Conservation (phyloP, 1,140 invertebrate species). For the Orchesella cincta region DNA sequence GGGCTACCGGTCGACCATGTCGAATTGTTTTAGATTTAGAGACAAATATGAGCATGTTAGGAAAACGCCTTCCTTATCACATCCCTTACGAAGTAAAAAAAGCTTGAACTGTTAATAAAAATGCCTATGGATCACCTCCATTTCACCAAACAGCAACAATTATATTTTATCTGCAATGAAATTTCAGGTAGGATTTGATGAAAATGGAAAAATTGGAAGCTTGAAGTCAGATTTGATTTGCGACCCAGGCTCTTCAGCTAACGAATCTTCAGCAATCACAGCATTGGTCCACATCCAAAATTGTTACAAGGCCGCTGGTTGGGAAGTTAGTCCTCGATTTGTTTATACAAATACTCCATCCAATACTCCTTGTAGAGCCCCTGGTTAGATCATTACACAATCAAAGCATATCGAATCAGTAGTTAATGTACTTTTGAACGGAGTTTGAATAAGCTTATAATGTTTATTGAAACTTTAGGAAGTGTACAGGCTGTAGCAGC, state of each 20-base stretch:
- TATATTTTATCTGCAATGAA: too few relatives aligned
- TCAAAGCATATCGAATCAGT: background rate
- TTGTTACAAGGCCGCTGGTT: slow-evolving; percentile 50
- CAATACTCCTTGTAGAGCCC: slow-evolving; percentile 52
- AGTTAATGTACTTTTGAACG: too few relatives aligned
- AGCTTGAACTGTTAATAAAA: background rate
- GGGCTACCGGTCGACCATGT: slow-evolving; percentile 64
- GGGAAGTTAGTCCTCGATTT: slow-evolving; percentile 48
- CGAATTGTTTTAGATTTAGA: slow-evolving; percentile 67
- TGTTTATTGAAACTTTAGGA: too few relatives aligned
- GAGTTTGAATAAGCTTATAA: too few relatives aligned
- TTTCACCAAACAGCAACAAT: background rate
- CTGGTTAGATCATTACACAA: slow-evolving; percentile 42
- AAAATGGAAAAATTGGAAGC: slow-evolving; percentile 48
- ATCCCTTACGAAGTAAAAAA: slow-evolving; percentile 35
- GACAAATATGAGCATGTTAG: slow-evolving; percentile 67
- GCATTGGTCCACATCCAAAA: slow-evolving; percentile 47
- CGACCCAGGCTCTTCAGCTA: slow-evolving; percentile 49
- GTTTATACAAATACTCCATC: slow-evolving; percentile 52
- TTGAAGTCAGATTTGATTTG: slow-evolving; percentile 47
- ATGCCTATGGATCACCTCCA: background rate
- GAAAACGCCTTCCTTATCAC: slow-evolving; percentile 63
- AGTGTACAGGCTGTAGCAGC: slow-evolving; percentile 38
- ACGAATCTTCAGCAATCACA: slow-evolving; percentile 39
- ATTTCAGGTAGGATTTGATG: slow-evolving; percentile 51